A percentile compares a stretch with the other conserved stretches of the same genome.
Conservation (phyloP, 2,113 vertebrate species). For the Platycercus adscitus region DNA sequence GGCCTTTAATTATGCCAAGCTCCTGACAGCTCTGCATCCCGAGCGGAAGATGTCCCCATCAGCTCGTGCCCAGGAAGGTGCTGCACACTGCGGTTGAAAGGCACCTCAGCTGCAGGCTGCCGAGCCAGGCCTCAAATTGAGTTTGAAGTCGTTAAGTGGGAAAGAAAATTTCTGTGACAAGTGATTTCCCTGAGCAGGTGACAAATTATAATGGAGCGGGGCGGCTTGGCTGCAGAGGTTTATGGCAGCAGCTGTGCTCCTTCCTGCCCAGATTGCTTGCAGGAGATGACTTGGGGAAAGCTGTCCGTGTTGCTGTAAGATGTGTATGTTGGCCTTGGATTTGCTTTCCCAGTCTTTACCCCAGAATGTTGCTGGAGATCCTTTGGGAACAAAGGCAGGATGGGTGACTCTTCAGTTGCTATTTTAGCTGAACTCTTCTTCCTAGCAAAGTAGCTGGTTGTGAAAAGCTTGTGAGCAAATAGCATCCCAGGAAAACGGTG, state of each 20-base stretch:
- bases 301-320: not conserved
- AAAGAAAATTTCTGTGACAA: slow-evolving; percentile 72
- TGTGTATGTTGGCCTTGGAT: not conserved
- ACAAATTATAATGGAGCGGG: slow-evolving; percentile 51
- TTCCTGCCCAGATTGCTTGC: not conserved
- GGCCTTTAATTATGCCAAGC: not conserved
- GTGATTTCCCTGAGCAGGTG: slow-evolving; percentile 71
- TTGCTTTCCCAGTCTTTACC: not conserved
- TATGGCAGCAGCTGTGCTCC: slow-evolving; percentile 53
- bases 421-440: not conserved
- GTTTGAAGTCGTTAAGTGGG: slow-evolving; percentile 70
- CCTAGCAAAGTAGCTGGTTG: not conserved
- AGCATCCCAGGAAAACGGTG: not conserved
- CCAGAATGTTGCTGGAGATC: not conserved
- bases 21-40: not conserved
- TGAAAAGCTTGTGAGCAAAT: not conserved
- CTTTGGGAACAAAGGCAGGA: not conserved
- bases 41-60: not conserved
- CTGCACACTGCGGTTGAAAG: not conserved
- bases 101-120: slow-evolving; percentile 9
- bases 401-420: not conserved
- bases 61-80: not conserved
- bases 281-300: not conserved
- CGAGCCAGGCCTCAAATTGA: slow-evolving; percentile 51
- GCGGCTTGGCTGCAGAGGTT: slow-evolving; percentile 46